Evolutionary conservation across 1,140 invertebrate genomes (phyloP), one percentile per base, ranked within the genome.

Genomic region (Stenopsyche tienmushanensis): DNA sequence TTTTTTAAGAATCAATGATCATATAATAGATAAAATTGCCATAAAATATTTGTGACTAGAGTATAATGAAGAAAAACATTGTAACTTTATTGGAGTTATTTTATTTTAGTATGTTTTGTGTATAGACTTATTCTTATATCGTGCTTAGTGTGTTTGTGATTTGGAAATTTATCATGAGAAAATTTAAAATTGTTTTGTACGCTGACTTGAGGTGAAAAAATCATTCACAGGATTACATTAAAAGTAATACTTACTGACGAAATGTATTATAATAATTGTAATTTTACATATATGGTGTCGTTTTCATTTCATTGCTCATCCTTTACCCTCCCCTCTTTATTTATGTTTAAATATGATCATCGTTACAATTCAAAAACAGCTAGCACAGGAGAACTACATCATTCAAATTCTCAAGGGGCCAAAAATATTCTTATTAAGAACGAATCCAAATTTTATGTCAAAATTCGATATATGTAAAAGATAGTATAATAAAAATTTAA

Each of bases 111-210:
- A 60, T 60, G 18, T 42, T 26, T 60, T 60, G 57, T 60, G 57
- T 60, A 60, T 60, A 60, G 57, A 60, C 57, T 42, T 60, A 60
- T 60, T 60, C 57, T 60, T 60, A 44, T 60, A 60, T 60, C 47
- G 57, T 60, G 57, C 57, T 60, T 60, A 60, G 57, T 60, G 57
- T 60, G 57, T 60, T 60, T 60, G 57, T 60, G 57, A 60, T 60
- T 57, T 60, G 42, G 53, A 47, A 60, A 39, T 34, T 21, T 58
- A 18, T 49, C 44, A 60, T 60, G 57, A 60, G 44, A 60, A 60
- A 47, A 24, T 26, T 54, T 57, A 9, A 44, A 60, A 44, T 60
- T 60, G 57, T 60, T 60, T 60, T 60, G 42, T 60, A 60, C 47
- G 57, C 44, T 49, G 57, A 47, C 29, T 60, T 49, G 42, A 57